Conservation (phyloP, 2,113 vertebrate species). For the Galbula dea region DNA sequence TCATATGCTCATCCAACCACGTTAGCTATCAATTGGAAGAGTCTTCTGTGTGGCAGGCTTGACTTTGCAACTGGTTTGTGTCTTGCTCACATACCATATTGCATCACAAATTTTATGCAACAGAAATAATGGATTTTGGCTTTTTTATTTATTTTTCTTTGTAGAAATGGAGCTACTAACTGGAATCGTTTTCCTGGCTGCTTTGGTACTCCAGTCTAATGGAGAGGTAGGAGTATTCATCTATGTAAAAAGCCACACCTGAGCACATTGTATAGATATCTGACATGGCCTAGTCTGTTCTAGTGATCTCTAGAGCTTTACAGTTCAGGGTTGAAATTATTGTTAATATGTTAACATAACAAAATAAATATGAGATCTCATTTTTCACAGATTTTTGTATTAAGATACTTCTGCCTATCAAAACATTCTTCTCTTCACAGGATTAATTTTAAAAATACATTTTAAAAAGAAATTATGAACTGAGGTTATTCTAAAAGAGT, state of each 20-base stretch:
- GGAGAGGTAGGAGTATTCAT: constrained; percentile 23
- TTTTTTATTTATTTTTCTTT: background rate
- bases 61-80: background rate
- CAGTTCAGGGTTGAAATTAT: background rate
- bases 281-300: background rate
- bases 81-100: background rate
- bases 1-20: too few relatives aligned
- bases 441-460: background rate
- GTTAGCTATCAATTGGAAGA: background rate
- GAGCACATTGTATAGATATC: background rate
- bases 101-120: background rate
- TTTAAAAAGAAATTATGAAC: background rate
- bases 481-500: background rate
- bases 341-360: background rate
- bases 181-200: background rate
- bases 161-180: constrained; percentile 12
- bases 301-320: background rate
- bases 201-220: background rate
- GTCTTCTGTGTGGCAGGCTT: background rate
- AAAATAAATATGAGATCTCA: background rate
- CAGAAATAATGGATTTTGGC: background rate
- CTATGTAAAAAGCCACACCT: background rate
- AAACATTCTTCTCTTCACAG: background rate
- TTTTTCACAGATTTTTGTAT: background rate
- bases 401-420: background rate